These are phyloP conservation scores for Standfussiana lucernea DNA, from an alignment of 2,888 invertebrate genomes.

Conservation along the genomic window DNA sequence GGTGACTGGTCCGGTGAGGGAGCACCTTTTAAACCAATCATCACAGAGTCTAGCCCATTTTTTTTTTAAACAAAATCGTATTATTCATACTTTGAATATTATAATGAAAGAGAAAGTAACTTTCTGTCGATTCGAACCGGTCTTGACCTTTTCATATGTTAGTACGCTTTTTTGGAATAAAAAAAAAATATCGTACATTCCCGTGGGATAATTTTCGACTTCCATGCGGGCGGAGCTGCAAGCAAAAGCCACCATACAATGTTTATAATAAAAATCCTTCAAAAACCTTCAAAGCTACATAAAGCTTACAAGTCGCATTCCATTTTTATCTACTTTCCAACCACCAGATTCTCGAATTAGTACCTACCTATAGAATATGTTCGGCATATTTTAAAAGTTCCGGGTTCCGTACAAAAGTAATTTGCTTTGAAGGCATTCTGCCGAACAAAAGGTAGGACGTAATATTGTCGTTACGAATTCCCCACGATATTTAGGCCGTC, in stretches of 20 bases:
- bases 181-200: neutral
- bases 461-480: conserved; percentile 69
- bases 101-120: too few species aligned
- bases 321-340: conserved; percentile 17
- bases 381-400: conserved; percentile 78
- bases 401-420: conserved; percentile 73
- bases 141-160: too few species aligned
- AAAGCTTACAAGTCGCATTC: neutral
- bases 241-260: neutral
- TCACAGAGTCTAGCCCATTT: too few species aligned
- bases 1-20: too few species aligned
- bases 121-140: too few species aligned
- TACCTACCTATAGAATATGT: conserved; percentile 67
- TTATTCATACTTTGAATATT: too few species aligned
- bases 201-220: neutral
- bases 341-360: conserved; percentile 72
- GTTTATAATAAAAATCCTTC: too few species aligned
- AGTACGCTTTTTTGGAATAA: too few species aligned
- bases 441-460: conserved; percentile 68
- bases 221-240: neutral
- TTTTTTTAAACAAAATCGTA: too few species aligned
- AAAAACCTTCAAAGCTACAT: conserved; percentile 6
- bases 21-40: too few species aligned
- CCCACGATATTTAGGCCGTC: conserved; percentile 62
- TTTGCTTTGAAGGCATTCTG: conserved; percentile 75